Evolutionary conservation across 1,140 invertebrate genomes (phyloP).

Genomic region (Ceratosolen fusciceps): DNA sequence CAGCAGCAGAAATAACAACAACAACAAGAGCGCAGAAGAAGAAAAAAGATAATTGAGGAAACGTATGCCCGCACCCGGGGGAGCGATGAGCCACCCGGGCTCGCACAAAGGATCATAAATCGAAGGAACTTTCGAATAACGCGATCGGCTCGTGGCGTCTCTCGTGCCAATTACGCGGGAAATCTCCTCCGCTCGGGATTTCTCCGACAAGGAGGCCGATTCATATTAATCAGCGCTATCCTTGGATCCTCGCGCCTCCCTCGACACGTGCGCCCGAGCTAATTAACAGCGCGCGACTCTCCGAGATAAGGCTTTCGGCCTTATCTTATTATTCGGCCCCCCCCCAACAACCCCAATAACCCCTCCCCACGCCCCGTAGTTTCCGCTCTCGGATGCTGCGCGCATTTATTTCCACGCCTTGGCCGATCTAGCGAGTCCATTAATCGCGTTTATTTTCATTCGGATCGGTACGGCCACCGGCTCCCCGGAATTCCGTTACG

Average conservation of each 20-base stretch:
- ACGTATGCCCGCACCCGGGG: background rate
- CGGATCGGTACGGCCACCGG: no score
- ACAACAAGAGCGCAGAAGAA: background rate
- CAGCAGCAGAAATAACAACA: background rate
- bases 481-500: no score
- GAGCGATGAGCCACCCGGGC: background rate
- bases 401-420: background rate
- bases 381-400: constrained; percentile 7
- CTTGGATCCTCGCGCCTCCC: background rate
- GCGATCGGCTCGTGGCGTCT: constrained; percentile 4
- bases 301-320: no score
- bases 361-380: constrained; percentile 41
- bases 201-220: constrained; percentile 35
- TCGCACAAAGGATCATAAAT: constrained; percentile 32
- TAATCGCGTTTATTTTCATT: no score
- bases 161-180: constrained; percentile 13
- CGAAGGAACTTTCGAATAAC: constrained; percentile 30
- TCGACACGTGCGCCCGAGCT: constrained; percentile 18
- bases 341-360: no score
- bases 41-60: background rate
- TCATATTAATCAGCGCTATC: constrained; percentile 27
- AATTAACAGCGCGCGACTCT: no score
- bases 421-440: background rate
- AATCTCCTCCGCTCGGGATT: constrained; percentile 12
- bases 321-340: no score